These are phyloP conservation scores for Sapayoa aenigma DNA, from an alignment of 2,113 vertebrate genomes.

Conservation along the genomic window DNA sequence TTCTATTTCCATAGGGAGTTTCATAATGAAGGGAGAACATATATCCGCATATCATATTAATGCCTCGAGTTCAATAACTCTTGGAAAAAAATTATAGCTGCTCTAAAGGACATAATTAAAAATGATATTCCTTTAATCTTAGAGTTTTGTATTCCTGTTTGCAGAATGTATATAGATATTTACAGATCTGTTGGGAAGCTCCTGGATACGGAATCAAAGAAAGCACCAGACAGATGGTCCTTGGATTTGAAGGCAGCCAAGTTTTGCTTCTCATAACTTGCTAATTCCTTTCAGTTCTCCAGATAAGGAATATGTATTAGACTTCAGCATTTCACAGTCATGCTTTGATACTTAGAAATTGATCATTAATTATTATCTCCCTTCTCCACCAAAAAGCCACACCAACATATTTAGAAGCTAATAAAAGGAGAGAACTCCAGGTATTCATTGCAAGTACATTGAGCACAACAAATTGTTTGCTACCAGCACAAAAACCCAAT, in stretches of 20 bases:
- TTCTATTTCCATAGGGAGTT: neutral
- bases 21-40: conserved; percentile 1
- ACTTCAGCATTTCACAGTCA: neutral
- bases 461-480: conserved; percentile 21
- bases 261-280: neutral
- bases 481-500: conserved; percentile 48
- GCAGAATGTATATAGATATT: conserved; percentile 16
- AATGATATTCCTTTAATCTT: conserved; percentile 46
- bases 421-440: neutral
- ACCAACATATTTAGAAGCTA: neutral
- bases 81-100: conserved; percentile 38
- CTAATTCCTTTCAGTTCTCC: neutral
- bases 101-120: conserved; percentile 36
- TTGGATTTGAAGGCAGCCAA: neutral
- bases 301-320: neutral
- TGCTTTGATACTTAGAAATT: neutral
- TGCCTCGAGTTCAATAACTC: conserved; percentile 9
- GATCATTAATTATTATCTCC: neutral
- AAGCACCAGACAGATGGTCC: neutral
- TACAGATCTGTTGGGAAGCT: conserved; percentile 40
- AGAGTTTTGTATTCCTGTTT: conserved; percentile 38
- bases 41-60: conserved; percentile 13
- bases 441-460: neutral
- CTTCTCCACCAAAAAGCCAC: neutral
- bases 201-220: neutral